A percentile compares a stretch with the other conserved stretches of the same genome.
These are phyloP conservation scores for Stegodyphus mimosarum DNA, from an alignment of 1,140 invertebrate genomes.

Conservation along the genomic window DNA sequence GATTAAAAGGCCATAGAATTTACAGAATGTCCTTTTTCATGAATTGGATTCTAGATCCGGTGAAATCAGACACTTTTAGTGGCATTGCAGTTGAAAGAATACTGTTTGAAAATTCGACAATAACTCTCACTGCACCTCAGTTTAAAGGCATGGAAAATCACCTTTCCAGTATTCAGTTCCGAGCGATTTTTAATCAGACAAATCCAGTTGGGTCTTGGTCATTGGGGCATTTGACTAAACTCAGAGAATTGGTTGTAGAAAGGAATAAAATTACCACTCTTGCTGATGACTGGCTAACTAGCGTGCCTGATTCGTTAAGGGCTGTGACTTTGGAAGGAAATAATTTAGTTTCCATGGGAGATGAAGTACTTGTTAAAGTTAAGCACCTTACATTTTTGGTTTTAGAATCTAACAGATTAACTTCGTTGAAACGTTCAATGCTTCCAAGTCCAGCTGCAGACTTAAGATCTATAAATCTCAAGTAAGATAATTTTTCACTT, in stretches of 20 bases:
- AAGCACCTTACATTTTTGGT: slow-evolving; percentile 21
- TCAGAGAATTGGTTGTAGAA: slow-evolving; percentile 22
- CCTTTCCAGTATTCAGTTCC: slow-evolving; percentile 5
- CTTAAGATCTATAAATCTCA: slow-evolving; percentile 37
- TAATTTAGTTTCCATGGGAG: slow-evolving; percentile 23
- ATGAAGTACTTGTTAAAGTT: slow-evolving; percentile 39
- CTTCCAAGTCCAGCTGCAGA: slow-evolving; percentile 18
- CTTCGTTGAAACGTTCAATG: slow-evolving; percentile 22
- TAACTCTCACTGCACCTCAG: slow-evolving; percentile 31
- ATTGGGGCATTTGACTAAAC: slow-evolving; percentile 40
- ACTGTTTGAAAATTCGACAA: slow-evolving; percentile 46
- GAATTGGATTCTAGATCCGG: slow-evolving; percentile 42
- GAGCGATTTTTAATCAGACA: slow-evolving; percentile 44
- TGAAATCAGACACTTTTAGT: slow-evolving; percentile 49
- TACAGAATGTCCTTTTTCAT: slow-evolving; percentile 51
- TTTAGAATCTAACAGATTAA: slow-evolving; percentile 33
- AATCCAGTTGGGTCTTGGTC: slow-evolving; percentile 41
- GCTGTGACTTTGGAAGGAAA: slow-evolving; percentile 32
- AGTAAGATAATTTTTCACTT: slow-evolving; percentile 18
- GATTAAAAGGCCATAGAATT: slow-evolving; percentile 23
- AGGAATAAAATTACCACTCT: slow-evolving; percentile 43
- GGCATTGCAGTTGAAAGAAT: slow-evolving; percentile 13
- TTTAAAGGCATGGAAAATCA: slow-evolving; percentile 30
- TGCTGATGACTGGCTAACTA: slow-evolving; percentile 26
- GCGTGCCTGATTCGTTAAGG: slow-evolving; percentile 11